Evolutionary conservation across 2,888 invertebrate species (phyloP), one percentile per base, ranked within the genome.

Genomic region (Scaptomyza cyrtandrae): DNA sequence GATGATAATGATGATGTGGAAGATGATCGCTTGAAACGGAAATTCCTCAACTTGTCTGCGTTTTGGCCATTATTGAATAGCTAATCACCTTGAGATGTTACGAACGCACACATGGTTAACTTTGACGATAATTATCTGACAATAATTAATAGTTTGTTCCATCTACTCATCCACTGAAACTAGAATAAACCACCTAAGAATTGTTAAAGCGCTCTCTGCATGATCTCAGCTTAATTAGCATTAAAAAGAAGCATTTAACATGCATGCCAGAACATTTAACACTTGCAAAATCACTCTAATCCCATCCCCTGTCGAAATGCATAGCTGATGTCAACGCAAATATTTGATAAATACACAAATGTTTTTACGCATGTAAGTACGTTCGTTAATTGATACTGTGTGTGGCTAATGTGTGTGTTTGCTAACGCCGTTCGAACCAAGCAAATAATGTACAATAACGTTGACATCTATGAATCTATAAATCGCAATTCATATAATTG

Each of bases 301-400:
- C 13, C 5, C 27, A 31, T 64, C 41, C 9, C 29, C 9, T 46
- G 10, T 16, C 49, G 2, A 76, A 58, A 11, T 71, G 65, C 43
- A 69, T 33, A 24, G 74, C 77, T 80, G 81, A 84, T 83, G 78
- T 81, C 80, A 86, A 81, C 65, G 55, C 66, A 84, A 83, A 85
- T 64, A 82, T 57, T 31, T 11, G 44, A 55, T 24, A 55, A 52
- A 52, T 53, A 48, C 16, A 48, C 14, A 56, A 57, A 44, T 56
- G 35, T 62, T 60, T 74, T 57, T 59, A 43, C 39, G 62, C 57
- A 66, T 54, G 10, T 9, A 27, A 41, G 31, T 41, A 31, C 19
- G 6, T n/a, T 31, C 53, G 19, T 54, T 13, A 39, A 46, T 46
- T 54, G 37, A 27, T 55, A 29, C 44, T 44, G 35, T 14, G 29